These are phyloP conservation scores for Thamnaconus septentrionalis DNA, from an alignment of 2,113 vertebrate species.

Conservation along the genomic window DNA sequence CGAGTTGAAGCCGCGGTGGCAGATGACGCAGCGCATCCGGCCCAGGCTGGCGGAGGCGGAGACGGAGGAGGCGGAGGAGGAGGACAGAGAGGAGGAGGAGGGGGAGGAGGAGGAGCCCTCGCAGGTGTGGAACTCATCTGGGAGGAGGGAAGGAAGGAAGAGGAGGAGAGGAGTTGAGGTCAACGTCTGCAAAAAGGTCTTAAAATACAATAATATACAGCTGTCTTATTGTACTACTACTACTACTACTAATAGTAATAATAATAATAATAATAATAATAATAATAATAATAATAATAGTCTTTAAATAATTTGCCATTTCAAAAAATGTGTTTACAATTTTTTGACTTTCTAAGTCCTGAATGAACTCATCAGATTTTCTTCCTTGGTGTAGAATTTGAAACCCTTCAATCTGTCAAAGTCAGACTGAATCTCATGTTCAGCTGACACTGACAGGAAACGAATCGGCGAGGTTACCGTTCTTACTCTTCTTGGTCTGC, in stretches of 20 bases:
- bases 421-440: not conserved
- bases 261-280: no score
- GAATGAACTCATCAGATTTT: no score
- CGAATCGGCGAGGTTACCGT: constrained; percentile 69
- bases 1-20: constrained; percentile 98
- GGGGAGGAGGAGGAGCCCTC: constrained; percentile 79
- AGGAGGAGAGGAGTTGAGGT: not conserved
- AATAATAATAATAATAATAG: no score
- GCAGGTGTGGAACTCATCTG: constrained; percentile 85
- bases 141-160: not conserved
- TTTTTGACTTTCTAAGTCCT: no score
- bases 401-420: no score
- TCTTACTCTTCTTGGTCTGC: constrained; percentile 89
- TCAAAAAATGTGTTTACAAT: no score
- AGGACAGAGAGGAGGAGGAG: constrained; percentile 77
- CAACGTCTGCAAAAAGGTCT: not conserved
- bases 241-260: no score
- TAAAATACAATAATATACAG: no score
- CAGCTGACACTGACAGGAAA: constrained; percentile 1
- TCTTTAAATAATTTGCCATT: no score
- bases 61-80: constrained; percentile 46
- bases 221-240: no score
- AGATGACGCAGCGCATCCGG: constrained; percentile 97
- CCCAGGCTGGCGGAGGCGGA: constrained; percentile 82
- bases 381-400: no score